Base-by-base conservation (phyloP, 1,140 invertebrate genomes). In the Ceratitis capitata region DNA sequence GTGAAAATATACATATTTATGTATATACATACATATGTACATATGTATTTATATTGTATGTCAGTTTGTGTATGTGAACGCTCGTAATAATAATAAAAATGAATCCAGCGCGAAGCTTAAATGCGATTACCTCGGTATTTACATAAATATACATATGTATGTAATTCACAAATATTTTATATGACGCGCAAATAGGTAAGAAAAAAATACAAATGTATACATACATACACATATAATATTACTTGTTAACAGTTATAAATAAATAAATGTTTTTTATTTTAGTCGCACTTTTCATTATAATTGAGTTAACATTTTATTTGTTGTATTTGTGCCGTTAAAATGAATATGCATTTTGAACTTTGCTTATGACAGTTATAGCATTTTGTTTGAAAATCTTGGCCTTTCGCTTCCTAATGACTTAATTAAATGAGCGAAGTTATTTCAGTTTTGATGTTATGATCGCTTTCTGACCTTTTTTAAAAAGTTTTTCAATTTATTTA, bases 131-230 rank as follows among this genome's bases (percentile, higher is more conserved):
- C n/a, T n/a, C n/a, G n/a, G n/a, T n/a, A n/a, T n/a, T n/a, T n/a
- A n/a, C n/a, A n/a, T n/a, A n/a, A n/a, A n/a, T n/a, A n/a, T n/a
- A n/a, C n/a, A n/a, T n/a, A n/a, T n/a, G n/a, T n/a, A n/a, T n/a
- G n/a, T n/a, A n/a, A n/a, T n/a, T n/a, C n/a, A n/a, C n/a, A n/a
- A n/a, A n/a, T n/a, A n/a, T n/a, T n/a, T n/a, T n/a, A n/a, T n/a
- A n/a, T n/a, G 51, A 12, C n/a, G 51, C 51, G 51, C 32, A 23
- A 78, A 78, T 39, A 78, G 69, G 69, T 78, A 47, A 78, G 69
- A 35, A 78, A 47, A 45, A n/a, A n/a, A n/a, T n/a, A n/a, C n/a
- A n/a, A n/a, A n/a, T n/a, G n/a, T n/a, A n/a, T 47, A 45, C 16
- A 4, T 45, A 9, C 7, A 35, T 14, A 29, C 58, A 61, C 32